Evolutionary conservation across 1,140 invertebrate species (phyloP).

Genomic region (Archegozetes longisetosus): DNA sequence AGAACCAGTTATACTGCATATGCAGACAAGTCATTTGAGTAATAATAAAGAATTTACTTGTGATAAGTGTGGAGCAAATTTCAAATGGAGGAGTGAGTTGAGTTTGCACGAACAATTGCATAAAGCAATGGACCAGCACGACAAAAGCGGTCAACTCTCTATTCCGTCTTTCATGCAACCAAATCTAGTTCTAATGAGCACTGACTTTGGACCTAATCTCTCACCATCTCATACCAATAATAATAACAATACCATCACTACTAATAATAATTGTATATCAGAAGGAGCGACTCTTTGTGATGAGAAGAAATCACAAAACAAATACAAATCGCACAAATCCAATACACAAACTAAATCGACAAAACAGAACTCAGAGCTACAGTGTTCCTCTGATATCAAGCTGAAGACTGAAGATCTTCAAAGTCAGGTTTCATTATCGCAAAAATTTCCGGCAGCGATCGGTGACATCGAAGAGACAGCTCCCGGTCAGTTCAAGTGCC

Average conservation of each 20-base stretch:
- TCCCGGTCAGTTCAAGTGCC: slow-evolving; percentile 26
- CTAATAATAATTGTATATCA: not conserved
- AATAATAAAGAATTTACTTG: slow-evolving; percentile 23
- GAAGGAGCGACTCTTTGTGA: not conserved
- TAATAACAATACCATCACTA: not conserved
- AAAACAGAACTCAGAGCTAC: not conserved
- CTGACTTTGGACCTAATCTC: not conserved
- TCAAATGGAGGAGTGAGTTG: slow-evolving; percentile 21
- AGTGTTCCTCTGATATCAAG: not conserved
- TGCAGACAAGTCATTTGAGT: slow-evolving; percentile 28
- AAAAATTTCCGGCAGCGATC: slow-evolving; percentile 16
- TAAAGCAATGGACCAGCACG: slow-evolving; percentile 17
- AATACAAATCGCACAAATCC: not conserved
- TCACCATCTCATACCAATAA: not conserved
- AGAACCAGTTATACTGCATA: slow-evolving; percentile 25
- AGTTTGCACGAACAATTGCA: slow-evolving; percentile 21
- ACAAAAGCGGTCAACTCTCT: not conserved
- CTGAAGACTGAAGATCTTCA: not conserved
- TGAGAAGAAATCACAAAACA: not conserved
- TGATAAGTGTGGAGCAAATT: slow-evolving; percentile 23
- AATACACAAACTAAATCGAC: not conserved
- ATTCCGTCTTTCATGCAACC: not conserved
- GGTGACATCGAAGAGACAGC: slow-evolving; percentile 22
- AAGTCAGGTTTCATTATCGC: not conserved
- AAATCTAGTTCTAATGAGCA: not conserved